Evolutionary conservation across 2,888 invertebrate genomes (phyloP), one percentile per base, ranked within the genome.

Genomic region (Drosophila glabriapex): DNA sequence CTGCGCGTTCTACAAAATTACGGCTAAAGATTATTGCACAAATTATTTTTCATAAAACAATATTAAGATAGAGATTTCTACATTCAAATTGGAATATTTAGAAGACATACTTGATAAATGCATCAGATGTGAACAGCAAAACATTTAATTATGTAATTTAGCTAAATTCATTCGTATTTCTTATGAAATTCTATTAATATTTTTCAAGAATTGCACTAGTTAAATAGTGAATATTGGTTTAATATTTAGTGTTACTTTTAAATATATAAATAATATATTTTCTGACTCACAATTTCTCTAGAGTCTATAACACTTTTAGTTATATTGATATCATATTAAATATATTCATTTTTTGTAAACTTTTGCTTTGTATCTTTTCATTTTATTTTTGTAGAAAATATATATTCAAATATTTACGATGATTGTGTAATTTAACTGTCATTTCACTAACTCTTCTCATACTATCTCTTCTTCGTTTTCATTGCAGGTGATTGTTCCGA

Each of bases 401-500:
- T 29, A 50, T 10, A 50, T 29, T 29, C 3, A 29, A 10, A 12
- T 50, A 19, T 50, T 46, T 16, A 46, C 22, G 14, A 25, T 16
- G 16, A 46, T 46, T 46, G 7, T 33, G 50, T 19, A 55, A 41
- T 59, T n/a, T 4, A 46, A 35, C 0, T 52, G 35, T 3, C 25
- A 7, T 52, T 28, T 52, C 12, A 19, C 49, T 63, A 3, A 58
- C 16, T 25, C 25, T 5, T 37, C 54, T 25, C 14, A 46, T 16
- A 22, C 9, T 12, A n/a, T 59, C 12, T 31, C n/a, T 63, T 28
- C 14, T 35, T n/a, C 54, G 2, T 67, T 58, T 81, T 28, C 43
- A 14, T 92, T 92, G 22, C 85, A 93, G 93, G 93, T 93, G 93
- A 93, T 91, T 93, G 93, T 89, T 91, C 93, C 84, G 93, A 93